Evolutionary conservation across 2,888 invertebrate species (phyloP).

Genomic region (Charanyca ferruginea): DNA sequence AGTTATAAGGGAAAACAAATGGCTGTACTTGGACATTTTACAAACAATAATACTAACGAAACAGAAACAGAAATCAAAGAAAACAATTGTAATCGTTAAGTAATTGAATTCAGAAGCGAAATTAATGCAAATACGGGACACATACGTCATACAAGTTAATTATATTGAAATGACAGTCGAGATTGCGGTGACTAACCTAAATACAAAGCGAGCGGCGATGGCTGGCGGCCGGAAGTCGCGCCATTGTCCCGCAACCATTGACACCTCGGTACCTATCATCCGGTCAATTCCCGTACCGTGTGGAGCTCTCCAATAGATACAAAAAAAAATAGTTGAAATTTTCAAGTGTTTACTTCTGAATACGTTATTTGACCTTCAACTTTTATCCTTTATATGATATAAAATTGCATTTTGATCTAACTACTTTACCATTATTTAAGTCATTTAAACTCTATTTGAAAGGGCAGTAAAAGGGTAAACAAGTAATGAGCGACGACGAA

Average conservation of each 20-base stretch:
- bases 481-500: conserved; percentile 18
- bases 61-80: not conserved
- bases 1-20: conserved; percentile 10
- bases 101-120: conserved; percentile 65
- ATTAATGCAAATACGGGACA: conserved; percentile 78
- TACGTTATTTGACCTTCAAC: not conserved
- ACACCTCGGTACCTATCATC: conserved; percentile 88
- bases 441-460: not conserved
- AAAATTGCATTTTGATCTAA: not conserved
- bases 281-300: conserved; percentile 84
- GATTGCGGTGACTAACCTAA: conserved; percentile 90
- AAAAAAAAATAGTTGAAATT: conserved; percentile 24
- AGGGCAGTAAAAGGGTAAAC: conserved; percentile 8
- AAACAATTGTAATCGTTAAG: conserved; percentile 36
- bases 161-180: conserved; percentile 87
- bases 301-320: conserved; percentile 44
- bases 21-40: not conserved
- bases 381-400: not conserved
- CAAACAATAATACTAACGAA: conserved; percentile 3
- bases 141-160: conserved; percentile 83
- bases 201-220: conserved; percentile 86
- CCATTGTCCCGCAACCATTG: conserved; percentile 90
- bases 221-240: conserved; percentile 84
- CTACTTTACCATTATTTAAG: not conserved
- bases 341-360: conserved; percentile 1